Evolutionary conservation across 1,140 invertebrate species (phyloP), one percentile per base, ranked within the genome.

Genomic region (Sitodiplosis mosellana): DNA sequence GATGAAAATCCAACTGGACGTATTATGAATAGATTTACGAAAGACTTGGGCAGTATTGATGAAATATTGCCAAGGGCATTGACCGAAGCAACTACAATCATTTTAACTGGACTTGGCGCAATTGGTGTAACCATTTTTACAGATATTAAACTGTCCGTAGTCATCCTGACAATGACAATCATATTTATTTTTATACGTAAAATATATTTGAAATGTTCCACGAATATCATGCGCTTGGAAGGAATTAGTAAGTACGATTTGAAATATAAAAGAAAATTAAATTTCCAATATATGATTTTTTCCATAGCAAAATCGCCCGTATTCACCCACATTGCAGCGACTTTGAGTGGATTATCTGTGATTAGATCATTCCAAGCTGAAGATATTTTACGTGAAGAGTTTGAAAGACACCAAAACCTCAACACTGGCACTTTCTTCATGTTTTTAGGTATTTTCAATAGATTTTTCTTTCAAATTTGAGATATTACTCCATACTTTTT

Each of bases 41-140:
- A 83, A 63, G 82, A 86, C 52, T 75, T 84, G 59, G 83, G 84
- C 1, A 74, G 79, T 1, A 76, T 92, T 52, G 91, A 94, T 59
- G 90, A 95, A 64, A 59, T 81, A 1, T 63, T 96, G n/a, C 90
- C 91, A 43, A 87, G 91, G 59, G 77, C 81, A 20, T 60, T 85
- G 2, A 71, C 74, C 56, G 70, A 43, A 11, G 41, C 41, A 18
- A 18, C 71, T 60, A 75, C 78, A 56, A 73, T 81, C 10, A 74
- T 75, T 46, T 60, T 82, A 12, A 70, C 75, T 40, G 73, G 77
- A 66, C 57, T 68, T 22, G 77, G 76, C 21, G 70, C 75, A 1
- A 58, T 76, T 2, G 57, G 77, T 7, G 72, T 90, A n/a, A 77
- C 85, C 1, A 77, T 77, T 18, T 70, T 80, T 0, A 73, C 86